A percentile compares a stretch with the other conserved stretches of the same genome.
Evolutionary conservation across 2,888 invertebrate species (phyloP).

Genomic region (Philereme transversata): DNA sequence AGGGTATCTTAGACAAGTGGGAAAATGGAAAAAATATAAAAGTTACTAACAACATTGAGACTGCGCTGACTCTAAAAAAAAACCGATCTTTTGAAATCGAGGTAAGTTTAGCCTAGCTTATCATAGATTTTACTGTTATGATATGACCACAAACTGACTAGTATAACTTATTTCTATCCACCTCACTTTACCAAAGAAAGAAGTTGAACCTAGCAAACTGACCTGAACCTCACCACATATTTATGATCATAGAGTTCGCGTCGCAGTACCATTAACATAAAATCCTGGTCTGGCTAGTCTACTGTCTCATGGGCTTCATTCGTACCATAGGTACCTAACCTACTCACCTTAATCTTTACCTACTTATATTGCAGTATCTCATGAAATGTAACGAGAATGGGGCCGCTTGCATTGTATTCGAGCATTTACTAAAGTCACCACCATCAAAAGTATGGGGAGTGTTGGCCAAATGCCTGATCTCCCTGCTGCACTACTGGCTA

Average conservation of each 20-base stretch:
- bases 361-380: slow-evolving; percentile 57
- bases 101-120: slow-evolving; percentile 46
- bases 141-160: not conserved
- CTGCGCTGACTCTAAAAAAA: slow-evolving; percentile 61
- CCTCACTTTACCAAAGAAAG: not conserved
- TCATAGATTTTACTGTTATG: not conserved
- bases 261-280: too few relatives aligned
- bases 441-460: slow-evolving; percentile 63
- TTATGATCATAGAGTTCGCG: too few relatives aligned
- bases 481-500: slow-evolving; percentile 64
- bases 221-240: too few relatives aligned
- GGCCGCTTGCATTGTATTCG: slow-evolving; percentile 58
- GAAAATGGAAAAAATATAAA: slow-evolving; percentile 46
- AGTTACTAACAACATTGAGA: slow-evolving; percentile 60
- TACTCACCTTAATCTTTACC: not conserved
- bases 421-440: slow-evolving; percentile 53
- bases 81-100: slow-evolving; percentile 64
- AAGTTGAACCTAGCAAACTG: too few relatives aligned
- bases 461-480: slow-evolving; percentile 59
- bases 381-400: slow-evolving; percentile 64
- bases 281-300: too few relatives aligned
- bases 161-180: not conserved
- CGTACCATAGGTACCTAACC: not conserved
- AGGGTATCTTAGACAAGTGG: slow-evolving; percentile 46
- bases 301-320: too few relatives aligned